phyloP scores from a whole-genome alignment of 2,888 invertebrate genomes.

The Dynastes maya region DNA sequence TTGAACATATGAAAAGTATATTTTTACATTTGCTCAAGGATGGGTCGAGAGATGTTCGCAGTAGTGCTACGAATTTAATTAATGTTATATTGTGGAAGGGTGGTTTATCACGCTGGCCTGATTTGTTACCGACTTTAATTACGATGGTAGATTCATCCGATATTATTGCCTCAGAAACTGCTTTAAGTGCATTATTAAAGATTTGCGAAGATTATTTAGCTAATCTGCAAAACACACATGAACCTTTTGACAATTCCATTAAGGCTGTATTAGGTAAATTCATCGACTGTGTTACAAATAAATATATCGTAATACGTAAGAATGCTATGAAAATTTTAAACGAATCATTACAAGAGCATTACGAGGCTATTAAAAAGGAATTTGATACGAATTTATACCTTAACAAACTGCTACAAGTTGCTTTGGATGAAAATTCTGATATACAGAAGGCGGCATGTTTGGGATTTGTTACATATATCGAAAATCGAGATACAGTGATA shows the following conservation, averaged over 20 bases:
- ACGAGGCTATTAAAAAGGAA: constrained; percentile 63
- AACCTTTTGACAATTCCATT: constrained; percentile 54
- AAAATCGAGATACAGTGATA: constrained; percentile 93
- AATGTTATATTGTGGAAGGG: constrained; percentile 97
- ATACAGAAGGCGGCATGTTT: constrained; percentile 98
- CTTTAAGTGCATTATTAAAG: constrained; percentile 97
- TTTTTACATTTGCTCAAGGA: constrained; percentile 95
- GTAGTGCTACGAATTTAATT: constrained; percentile 97
- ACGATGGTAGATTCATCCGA: constrained; percentile 92
- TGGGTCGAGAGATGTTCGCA: constrained; percentile 93
- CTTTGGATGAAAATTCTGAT: constrained; percentile 94
- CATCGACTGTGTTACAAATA: constrained; percentile 51
- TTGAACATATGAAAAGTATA: constrained; percentile 94
- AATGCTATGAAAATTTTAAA: constrained; percentile 62
- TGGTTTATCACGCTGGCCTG: constrained; percentile 92
- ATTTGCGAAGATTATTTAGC: constrained; percentile 90
- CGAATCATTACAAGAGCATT: constrained; percentile 67
- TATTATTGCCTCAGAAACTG: constrained; percentile 96
- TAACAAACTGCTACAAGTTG: constrained; percentile 91
- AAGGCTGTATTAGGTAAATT: constrained; percentile 56
- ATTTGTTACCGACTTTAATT: constrained; percentile 91
- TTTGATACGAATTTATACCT: constrained; percentile 72
- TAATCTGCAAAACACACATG: constrained; percentile 48
- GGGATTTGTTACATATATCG: constrained; percentile 95
- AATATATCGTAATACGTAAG: constrained; percentile 48